Evolutionary conservation across 2,113 vertebrate species (phyloP), one percentile per base, ranked within the genome.

Genomic region (Sorex fumeus): DNA sequence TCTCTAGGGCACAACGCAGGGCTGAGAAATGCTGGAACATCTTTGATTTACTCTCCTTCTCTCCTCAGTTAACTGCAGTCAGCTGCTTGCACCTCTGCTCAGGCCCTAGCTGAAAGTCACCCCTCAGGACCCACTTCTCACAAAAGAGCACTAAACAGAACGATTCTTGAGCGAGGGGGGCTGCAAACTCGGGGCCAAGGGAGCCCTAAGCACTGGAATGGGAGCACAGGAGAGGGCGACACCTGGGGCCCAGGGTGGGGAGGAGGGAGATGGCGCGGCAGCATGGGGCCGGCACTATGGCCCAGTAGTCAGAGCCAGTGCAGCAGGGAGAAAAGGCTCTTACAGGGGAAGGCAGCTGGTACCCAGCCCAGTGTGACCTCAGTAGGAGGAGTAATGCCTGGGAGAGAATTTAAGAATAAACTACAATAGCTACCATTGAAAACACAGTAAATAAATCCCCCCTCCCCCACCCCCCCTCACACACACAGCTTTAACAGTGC

Each of bases 371-470:
- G 32, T 57, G 13, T 79, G 88, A 80, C 40, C 47, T 77, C 43
- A 77, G 4, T 30, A 91, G 30, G 1, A 84, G 12, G 71, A 10
- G 19, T 82, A 82, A 72, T 0, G 62, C 7, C 28, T 78, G n/a
- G 23, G 15, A 85, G 19, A 83, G 15, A 88, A 78, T 36, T 79
- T 71, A 78, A 45, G 66, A 66, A 77, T 57, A 91, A 89, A 77
- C 72, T n/a, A 86, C 77, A 32, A 15, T 53, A 43, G 45, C 19
- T 27, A 89, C 28, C 28, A 60, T 2, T 71, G 36, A 85, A 93
- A 83, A 85, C 15, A 75, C 0, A 62, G 53, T 9, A 53, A 23
- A 45, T 25, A 43, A 8, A 36, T 50, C 47, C 10, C 47, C 47
- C 47, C 10, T 9, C 47, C 47, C 10, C 13, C 10, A 9, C 47